phyloP scores from a whole-genome alignment of 2,113 vertebrate species.

The Sinocyclocheilus anophthalmus region DNA sequence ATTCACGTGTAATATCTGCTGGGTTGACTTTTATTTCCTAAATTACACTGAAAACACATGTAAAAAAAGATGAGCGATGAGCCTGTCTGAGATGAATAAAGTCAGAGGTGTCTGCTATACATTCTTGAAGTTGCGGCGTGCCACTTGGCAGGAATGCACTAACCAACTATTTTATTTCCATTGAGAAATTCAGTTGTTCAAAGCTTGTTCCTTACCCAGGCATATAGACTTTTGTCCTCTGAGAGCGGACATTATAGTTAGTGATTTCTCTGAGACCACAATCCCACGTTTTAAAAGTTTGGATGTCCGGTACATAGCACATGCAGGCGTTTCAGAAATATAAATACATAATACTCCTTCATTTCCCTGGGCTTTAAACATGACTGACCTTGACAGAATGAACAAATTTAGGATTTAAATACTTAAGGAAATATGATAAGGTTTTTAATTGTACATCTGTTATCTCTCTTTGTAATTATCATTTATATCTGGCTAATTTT shows the following conservation, averaged over 20 bases:
- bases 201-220: too few relatives aligned
- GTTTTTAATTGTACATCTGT: neutral
- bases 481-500: neutral
- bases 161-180: too few relatives aligned
- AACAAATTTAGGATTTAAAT: too few relatives aligned
- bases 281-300: too few relatives aligned
- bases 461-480: too few relatives aligned
- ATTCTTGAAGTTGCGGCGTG: neutral
- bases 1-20: neutral
- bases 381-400: neutral
- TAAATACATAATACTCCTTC: neutral
- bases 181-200: too few relatives aligned
- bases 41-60: conserved; percentile 1
- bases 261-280: too few relatives aligned
- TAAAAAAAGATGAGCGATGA: neutral
- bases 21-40: neutral
- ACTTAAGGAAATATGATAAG: neutral
- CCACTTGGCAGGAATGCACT: neutral
- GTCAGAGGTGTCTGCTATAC: too few relatives aligned
- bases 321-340: neutral
- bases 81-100: neutral
- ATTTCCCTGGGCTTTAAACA: neutral
- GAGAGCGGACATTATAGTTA: too few relatives aligned
- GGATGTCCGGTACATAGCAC: too few relatives aligned
- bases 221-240: too few relatives aligned